Conservation (phyloP, 2,888 invertebrate genomes). For the Acrobasis suavella region DNA sequence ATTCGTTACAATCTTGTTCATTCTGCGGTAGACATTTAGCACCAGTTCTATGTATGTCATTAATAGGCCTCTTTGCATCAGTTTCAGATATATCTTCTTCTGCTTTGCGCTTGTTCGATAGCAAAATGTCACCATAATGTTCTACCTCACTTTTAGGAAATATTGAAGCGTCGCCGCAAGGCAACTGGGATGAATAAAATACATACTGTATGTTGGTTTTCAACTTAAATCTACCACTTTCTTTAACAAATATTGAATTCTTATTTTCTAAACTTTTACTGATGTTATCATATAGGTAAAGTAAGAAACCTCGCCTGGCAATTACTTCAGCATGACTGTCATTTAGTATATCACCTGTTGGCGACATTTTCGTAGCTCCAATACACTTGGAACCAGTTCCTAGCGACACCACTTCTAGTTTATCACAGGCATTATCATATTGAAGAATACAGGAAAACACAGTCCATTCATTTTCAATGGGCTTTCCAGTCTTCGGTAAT, state of each 20-base stretch:
- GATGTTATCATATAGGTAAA: conserved; percentile 88
- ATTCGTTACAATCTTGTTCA: conserved; percentile 81
- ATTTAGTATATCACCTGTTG: conserved; percentile 87
- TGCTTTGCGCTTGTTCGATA: conserved; percentile 45
- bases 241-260: conserved; percentile 55
- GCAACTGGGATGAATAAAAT: conserved; percentile 93
- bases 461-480: conserved; percentile 90
- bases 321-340: conserved; percentile 97
- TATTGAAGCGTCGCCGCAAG: conserved; percentile 97
- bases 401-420: conserved; percentile 86
- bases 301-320: conserved; percentile 90
- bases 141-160: conserved; percentile 79
- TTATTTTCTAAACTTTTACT: conserved; percentile 53
- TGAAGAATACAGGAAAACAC: conserved; percentile 88
- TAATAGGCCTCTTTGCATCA: conserved; percentile 44
- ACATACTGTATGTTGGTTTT: conserved; percentile 86
- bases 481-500: conserved; percentile 92
- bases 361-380: conserved; percentile 85
- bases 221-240: conserved; percentile 68
- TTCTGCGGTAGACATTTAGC: conserved; percentile 88
- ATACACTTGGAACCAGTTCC: conserved; percentile 97
- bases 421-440: conserved; percentile 57
- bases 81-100: conserved; percentile 41
- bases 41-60: conserved; percentile 89
- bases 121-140: conserved; percentile 56